These are phyloP conservation scores for Calameuta idolon DNA, from an alignment of 2,888 invertebrate genomes.

Conservation along the genomic window DNA sequence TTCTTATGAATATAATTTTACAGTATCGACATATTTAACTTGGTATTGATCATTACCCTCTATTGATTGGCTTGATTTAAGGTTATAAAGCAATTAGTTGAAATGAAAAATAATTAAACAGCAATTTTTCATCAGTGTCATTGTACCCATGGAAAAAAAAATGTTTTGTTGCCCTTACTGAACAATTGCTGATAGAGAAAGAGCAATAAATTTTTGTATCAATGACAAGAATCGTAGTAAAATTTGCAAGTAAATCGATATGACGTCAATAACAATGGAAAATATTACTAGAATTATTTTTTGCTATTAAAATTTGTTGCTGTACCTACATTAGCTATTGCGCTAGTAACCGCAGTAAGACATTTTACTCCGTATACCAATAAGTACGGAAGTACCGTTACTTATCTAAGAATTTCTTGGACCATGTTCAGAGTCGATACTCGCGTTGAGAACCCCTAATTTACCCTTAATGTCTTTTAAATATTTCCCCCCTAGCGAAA, in stretches of 20 bases:
- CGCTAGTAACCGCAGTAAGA: too few relatives aligned
- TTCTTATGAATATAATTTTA: not conserved
- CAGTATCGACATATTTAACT: not conserved
- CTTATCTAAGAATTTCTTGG: too few relatives aligned
- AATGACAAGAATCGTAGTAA: not conserved
- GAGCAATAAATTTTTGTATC: not conserved
- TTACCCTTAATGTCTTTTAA: conserved; percentile 43
- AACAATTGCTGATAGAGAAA: not conserved
- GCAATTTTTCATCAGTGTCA: not conserved
- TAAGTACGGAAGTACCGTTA: too few relatives aligned
- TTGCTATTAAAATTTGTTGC: not conserved
- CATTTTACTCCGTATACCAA: too few relatives aligned
- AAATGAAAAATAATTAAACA: not conserved
- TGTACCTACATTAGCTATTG: not conserved
- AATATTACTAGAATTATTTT: not conserved
- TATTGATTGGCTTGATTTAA: not conserved
- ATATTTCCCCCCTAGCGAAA: conserved; percentile 39
- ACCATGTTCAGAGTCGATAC: too few relatives aligned
- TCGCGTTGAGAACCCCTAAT: conserved; percentile 35
- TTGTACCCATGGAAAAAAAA: not conserved
- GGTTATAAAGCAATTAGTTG: not conserved
- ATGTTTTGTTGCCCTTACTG: not conserved
- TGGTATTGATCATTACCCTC: not conserved
- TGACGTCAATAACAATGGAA: not conserved
- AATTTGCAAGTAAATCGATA: not conserved